A percentile compares a stretch with the other conserved stretches of the same genome.
These are phyloP conservation scores for Darevskia nairensis DNA, from an alignment of 2,797 vertebrate genomes.

Conservation along the genomic window DNA sequence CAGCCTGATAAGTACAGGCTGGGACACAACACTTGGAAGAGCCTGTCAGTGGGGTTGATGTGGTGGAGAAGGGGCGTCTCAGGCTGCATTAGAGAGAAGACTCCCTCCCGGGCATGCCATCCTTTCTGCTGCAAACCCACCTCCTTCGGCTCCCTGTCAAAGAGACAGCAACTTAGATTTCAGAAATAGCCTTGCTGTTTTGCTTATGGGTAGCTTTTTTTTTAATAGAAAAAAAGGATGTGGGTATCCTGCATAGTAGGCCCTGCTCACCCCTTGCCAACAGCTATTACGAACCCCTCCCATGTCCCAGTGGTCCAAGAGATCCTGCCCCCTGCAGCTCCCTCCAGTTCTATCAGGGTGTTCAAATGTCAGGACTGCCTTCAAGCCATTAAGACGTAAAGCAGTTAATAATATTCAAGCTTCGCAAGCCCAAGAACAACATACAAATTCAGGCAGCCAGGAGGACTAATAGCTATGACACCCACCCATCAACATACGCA, in stretches of 20 bases:
- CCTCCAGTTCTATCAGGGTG: neutral
- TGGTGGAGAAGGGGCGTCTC: neutral
- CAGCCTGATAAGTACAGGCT: neutral
- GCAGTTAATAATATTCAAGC: neutral
- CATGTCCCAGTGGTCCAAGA: neutral
- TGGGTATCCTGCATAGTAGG: neutral
- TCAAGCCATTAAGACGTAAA: neutral
- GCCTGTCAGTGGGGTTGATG: neutral
- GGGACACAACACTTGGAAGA: neutral
- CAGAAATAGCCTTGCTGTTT: slow-evolving; percentile 7
- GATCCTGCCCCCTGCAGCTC: neutral
- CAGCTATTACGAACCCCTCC: neutral
- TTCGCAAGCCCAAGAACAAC: neutral
- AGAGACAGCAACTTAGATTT: neutral
- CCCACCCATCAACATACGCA: neutral
- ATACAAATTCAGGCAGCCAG: neutral
- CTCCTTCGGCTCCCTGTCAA: neutral
- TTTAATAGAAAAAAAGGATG: neutral
- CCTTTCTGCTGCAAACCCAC: neutral
- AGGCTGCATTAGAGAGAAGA: slow-evolving; percentile 34
- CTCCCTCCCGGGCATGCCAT: neutral
- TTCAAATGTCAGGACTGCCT: neutral
- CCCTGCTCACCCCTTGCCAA: neutral
- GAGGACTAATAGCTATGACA: neutral
- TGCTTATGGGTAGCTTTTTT: neutral